A percentile compares a stretch with the other conserved stretches of the same genome.
phyloP scores from a whole-genome alignment of 1,140 invertebrate genomes.

The Drosophila nikananu region DNA sequence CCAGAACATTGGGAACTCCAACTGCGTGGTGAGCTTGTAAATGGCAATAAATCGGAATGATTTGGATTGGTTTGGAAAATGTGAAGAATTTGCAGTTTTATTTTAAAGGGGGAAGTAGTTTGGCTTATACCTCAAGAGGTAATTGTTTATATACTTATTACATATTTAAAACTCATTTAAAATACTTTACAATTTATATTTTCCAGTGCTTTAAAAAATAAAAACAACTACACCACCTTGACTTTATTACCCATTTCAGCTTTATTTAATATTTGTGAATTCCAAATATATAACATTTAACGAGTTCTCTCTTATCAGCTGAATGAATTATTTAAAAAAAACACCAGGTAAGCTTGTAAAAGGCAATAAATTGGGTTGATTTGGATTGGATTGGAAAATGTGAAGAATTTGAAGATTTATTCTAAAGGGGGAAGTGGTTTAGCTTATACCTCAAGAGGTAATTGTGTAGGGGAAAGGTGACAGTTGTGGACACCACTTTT shows the following conservation, averaged over 20 bases:
- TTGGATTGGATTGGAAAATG: too few species aligned
- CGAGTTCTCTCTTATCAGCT: neutral
- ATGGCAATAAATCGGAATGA: conserved; percentile 1
- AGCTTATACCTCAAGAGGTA: too few species aligned
- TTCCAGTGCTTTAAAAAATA: neutral
- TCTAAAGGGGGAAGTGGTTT: too few species aligned
- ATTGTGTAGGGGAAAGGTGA: too few species aligned
- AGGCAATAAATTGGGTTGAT: too few species aligned
- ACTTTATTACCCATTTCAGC: conserved; percentile 3
- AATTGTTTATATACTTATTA: neutral
- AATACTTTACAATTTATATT: neutral
- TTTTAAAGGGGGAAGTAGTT: neutral
- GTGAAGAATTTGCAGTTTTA: neutral
- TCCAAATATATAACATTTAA: neutral
- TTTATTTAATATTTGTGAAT: conserved; percentile 13
- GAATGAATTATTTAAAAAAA: too few species aligned
- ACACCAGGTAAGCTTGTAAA: too few species aligned
- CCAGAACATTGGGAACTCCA: conserved; percentile 53
- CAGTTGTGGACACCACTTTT: too few species aligned
- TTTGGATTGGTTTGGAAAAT: neutral
- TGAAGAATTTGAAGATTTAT: too few species aligned
- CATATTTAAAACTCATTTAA: neutral
- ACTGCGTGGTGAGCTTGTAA: conserved; percentile 59
- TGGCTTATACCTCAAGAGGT: too few species aligned
- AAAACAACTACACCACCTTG: conserved; percentile 22